A percentile compares a stretch with the other conserved stretches of the same genome.
Conservation (phyloP, 1,140 invertebrate genomes). For the Drosophila parabipectinata region DNA sequence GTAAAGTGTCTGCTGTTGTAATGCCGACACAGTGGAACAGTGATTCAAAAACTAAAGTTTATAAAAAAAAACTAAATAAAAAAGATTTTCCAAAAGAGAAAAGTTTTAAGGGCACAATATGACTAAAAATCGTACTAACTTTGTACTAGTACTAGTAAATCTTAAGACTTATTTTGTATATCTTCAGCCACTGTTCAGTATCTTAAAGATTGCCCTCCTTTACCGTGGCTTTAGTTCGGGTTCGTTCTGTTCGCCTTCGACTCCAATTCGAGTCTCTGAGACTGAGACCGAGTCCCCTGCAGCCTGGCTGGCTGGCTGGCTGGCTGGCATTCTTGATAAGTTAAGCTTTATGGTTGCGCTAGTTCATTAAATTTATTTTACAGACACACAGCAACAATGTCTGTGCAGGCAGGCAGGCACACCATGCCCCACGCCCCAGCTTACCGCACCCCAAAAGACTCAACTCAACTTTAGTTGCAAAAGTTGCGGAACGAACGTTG, state of each 20-base stretch:
- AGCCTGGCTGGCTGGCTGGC: background rate
- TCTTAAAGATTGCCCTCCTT: constrained; percentile 34
- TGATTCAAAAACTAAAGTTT: background rate
- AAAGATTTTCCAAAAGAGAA: background rate
- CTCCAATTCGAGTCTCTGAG: constrained; percentile 28
- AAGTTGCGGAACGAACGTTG: constrained; percentile 26
- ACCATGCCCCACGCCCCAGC: background rate
- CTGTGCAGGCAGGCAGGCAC: constrained; percentile 53
- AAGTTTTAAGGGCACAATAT: background rate
- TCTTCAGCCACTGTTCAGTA: constrained; percentile 37
- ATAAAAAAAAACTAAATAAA: background rate
- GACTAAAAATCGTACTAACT: too few relatives aligned
- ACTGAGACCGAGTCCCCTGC: constrained; percentile 3
- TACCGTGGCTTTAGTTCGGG: background rate
- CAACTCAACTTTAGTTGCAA: constrained; percentile 44
- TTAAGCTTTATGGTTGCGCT: constrained; percentile 78
- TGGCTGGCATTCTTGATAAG: constrained; percentile 60
- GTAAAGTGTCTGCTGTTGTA: constrained; percentile 54
- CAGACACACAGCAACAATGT: constrained; percentile 73
- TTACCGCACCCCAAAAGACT: constrained; percentile 47
- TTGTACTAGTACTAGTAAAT: too few relatives aligned
- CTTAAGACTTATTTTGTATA: constrained; percentile 13
- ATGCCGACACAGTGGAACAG: constrained; percentile 15
- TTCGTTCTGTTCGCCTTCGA: constrained; percentile 26
- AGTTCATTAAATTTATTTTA: constrained; percentile 80